phyloP scores from a whole-genome alignment of 53 echinoderm and acorn worm species.

The Antedon mediterranea region DNA sequence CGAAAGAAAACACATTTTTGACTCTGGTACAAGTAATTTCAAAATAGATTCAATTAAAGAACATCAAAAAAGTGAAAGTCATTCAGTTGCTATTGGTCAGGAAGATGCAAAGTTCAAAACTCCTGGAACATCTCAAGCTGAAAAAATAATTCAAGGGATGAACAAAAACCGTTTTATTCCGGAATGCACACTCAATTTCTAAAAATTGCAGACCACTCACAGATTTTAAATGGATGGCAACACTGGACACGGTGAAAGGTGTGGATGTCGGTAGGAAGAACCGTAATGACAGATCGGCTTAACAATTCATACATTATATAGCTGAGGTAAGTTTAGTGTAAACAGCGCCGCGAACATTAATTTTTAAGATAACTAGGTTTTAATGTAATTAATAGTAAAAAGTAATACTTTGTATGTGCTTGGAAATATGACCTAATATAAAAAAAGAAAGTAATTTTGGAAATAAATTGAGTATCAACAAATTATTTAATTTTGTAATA shows the following conservation, averaged over 20 bases:
- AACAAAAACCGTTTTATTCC: slow-evolving; percentile 15
- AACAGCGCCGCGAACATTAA: no score
- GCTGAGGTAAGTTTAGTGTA: slow-evolving; percentile 1
- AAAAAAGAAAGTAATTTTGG: no score
- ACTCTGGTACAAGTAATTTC: slow-evolving; percentile 8
- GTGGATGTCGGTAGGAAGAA: slow-evolving; percentile 15
- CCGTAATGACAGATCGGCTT: slow-evolving; percentile 2
- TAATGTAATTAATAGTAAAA: no score
- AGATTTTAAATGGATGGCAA: slow-evolving; percentile 24
- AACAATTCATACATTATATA: slow-evolving; percentile 9
- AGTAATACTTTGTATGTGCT: no score
- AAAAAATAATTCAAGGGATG: slow-evolving; percentile 16
- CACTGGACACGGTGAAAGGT: slow-evolving; percentile 18
- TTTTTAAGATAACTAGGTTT: no score
- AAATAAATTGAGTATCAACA: no score
- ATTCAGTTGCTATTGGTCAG: slow-evolving; percentile 6
- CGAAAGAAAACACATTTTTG: background rate
- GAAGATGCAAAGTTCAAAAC: slow-evolving; percentile 6
- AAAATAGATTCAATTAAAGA: slow-evolving; percentile 14
- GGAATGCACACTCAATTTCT: slow-evolving; percentile 32
- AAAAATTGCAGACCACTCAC: slow-evolving; percentile 28
- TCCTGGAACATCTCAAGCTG: slow-evolving; percentile 12
- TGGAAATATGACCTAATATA: no score
- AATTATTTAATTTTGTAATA: no score
- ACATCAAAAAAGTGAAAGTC: slow-evolving; percentile 20